Evolutionary conservation across 1,140 invertebrate species (phyloP), one percentile per base, ranked within the genome.

Genomic region (Zaprionus capensis): DNA sequence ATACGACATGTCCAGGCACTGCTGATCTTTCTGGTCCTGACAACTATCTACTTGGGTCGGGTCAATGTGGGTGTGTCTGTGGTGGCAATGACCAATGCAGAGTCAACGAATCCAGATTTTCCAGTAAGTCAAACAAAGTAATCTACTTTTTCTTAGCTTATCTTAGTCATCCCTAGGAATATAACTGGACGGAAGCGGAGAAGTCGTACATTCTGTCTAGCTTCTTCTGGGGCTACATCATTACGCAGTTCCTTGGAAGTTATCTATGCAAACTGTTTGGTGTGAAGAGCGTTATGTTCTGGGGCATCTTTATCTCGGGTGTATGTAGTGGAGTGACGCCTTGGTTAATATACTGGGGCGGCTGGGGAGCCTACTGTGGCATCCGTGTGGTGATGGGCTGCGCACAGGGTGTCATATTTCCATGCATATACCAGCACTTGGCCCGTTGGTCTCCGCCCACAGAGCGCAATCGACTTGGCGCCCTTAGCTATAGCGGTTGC

Each of bases 341-440:
- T 0, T 80, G 74, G 0, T 70, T 65, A 24, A 73, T 78, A 0
- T 7, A 57, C 0, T 84, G 75, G 71, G 86, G 91, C 22, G 95
- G 94, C 11, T 96, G 95, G 95, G 90, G 95, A 87, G 93, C 94
- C n/a, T 93, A 96, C 20, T 91, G 88, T 85, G 91, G 93, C 79
- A 93, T 95, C 11, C 94, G 97, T 26, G 94, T 97, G 0, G 72
- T 96, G 0, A 95, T 97, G 92, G 98, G 98, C 1, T 91, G 97
- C 2, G 94, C 93, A 20, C 95, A 98, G 93, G 97, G 97, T 11
- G 94, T 97, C 1, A 93, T 97, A 22, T 96, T 96, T 87, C 97
- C 97, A 0, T 95, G 95, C 61, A 94, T 97, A 5, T 97, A 98
- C 83, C 95, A 94, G 41, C 88, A 92, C 28, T 59, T 93, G 73